phyloP scores from a whole-genome alignment of 2,797 vertebrate genomes.

The Sebastes reedi region DNA sequence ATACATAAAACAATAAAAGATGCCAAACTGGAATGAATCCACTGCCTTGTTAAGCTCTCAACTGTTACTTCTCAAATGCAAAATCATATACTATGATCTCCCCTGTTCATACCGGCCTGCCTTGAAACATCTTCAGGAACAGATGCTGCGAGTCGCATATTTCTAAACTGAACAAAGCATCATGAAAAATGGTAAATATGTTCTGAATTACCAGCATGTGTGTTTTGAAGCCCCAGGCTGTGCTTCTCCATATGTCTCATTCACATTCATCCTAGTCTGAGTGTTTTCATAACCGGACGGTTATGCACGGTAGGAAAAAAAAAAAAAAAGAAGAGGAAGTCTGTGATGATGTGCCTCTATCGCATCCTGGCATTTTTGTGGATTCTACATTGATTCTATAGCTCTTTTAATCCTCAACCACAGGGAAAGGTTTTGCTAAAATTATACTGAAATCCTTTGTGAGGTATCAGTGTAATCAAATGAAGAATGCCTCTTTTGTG shows the following conservation, averaged over 20 bases:
- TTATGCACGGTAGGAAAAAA: neutral
- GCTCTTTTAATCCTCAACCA: neutral
- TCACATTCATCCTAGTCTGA: slow-evolving; percentile 69
- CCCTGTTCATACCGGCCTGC: slow-evolving; percentile 31
- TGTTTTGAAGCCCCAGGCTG: slow-evolving; percentile 74
- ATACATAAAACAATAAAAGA: slow-evolving; percentile 3
- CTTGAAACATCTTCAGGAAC: slow-evolving; percentile 60
- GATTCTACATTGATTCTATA: neutral
- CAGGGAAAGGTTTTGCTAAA: slow-evolving; percentile 1
- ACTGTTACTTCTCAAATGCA: slow-evolving; percentile 39
- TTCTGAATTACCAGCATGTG: slow-evolving; percentile 80
- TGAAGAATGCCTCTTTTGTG: neutral
- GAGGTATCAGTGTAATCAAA: neutral
- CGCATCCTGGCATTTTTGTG: neutral
- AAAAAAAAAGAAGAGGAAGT: neutral
- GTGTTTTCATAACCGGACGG: slow-evolving; percentile 74
- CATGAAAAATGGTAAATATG: slow-evolving; percentile 79
- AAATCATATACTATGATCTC: slow-evolving; percentile 43
- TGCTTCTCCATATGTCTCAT: slow-evolving; percentile 76
- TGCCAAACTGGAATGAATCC: slow-evolving; percentile 1
- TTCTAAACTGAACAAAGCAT: slow-evolving; percentile 73
- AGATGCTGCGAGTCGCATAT: slow-evolving; percentile 66
- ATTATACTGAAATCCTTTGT: neutral
- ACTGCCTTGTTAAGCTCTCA: slow-evolving; percentile 29
- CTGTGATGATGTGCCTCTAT: neutral